Conservation (phyloP, 2,797 vertebrate genomes). For the Gephyroberyx darwinii region DNA sequence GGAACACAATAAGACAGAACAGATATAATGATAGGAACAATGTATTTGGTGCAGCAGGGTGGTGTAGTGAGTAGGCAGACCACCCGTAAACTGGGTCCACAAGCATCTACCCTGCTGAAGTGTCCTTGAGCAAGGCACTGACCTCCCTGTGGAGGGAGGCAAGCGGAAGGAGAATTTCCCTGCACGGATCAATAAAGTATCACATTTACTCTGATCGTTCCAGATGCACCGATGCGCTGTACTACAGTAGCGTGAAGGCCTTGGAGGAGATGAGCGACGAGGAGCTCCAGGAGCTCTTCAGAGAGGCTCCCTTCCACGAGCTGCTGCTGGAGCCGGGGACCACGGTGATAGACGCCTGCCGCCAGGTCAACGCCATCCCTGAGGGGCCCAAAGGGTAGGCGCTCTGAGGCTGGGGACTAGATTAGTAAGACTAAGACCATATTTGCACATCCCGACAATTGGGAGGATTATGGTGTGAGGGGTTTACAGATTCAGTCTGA, state of each 20-base stretch:
- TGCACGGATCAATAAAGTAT: background rate
- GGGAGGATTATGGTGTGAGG: too few relatives aligned
- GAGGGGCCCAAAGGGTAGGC: constrained; percentile 89
- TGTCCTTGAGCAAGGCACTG: too few relatives aligned
- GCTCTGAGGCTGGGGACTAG: background rate
- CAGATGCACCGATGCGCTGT: constrained; percentile 92
- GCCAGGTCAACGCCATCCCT: constrained; percentile 86
- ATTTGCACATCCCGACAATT: background rate
- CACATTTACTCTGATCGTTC: background rate
- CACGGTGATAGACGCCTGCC: constrained; percentile 89
- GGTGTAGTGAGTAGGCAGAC: too few relatives aligned
- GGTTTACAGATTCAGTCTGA: too few relatives aligned
- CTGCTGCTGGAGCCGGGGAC: constrained; percentile 91
- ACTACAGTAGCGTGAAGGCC: constrained; percentile 86
- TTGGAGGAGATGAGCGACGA: constrained; percentile 92
- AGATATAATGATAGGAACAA: too few relatives aligned
- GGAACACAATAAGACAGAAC: background rate
- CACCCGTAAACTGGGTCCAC: too few relatives aligned
- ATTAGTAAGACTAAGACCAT: too few relatives aligned
- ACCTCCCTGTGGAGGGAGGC: too few relatives aligned
- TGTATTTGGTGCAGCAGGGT: too few relatives aligned
- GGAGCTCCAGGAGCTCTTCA: constrained; percentile 93
- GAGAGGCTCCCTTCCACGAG: constrained; percentile 91
- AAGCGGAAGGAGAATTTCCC: background rate
- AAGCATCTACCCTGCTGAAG: too few relatives aligned